A percentile compares a stretch with the other conserved stretches of the same genome.
Evolutionary conservation across 2,113 vertebrate species (phyloP).

Genomic region (Anser cygnoides): DNA sequence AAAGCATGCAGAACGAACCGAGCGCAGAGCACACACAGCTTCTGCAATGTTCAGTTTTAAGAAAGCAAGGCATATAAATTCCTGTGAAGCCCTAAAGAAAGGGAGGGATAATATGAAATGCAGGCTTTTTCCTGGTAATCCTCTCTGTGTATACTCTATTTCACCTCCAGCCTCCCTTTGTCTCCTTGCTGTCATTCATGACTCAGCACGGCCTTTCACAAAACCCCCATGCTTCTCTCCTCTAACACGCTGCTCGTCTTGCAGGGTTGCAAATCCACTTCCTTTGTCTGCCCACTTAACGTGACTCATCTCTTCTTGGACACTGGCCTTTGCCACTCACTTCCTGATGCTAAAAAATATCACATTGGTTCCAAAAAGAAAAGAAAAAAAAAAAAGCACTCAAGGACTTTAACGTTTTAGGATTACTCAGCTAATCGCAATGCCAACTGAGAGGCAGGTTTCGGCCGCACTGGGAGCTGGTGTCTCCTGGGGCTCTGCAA

Average conservation of each 20-base stretch:
- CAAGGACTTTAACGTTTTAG: not conserved
- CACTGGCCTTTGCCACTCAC: not conserved
- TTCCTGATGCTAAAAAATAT: not conserved
- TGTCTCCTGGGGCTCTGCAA: not conserved
- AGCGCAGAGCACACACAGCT: not conserved
- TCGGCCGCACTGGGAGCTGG: not conserved
- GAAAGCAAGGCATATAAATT: not conserved
- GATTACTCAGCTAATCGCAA: not conserved
- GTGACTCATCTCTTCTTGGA: conserved; percentile 12
- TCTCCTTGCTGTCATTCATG: conserved; percentile 34
- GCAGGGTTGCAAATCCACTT: not conserved
- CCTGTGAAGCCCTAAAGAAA: not conserved
- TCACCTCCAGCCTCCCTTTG: conserved; percentile 32
- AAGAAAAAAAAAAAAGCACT: not conserved
- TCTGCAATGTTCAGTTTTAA: not conserved
- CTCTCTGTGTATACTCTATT: not conserved
- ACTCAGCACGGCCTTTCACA: conserved; percentile 46
- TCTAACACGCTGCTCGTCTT: not conserved
- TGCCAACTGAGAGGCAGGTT: not conserved
- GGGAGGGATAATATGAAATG: not conserved
- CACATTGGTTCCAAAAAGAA: not conserved
- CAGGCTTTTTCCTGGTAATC: not conserved
- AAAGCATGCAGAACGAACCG: not conserved
- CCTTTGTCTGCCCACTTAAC: not conserved
- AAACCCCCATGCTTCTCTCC: not conserved